Conservation (phyloP, 2,113 vertebrate species). For the Fulmarus glacialis region DNA sequence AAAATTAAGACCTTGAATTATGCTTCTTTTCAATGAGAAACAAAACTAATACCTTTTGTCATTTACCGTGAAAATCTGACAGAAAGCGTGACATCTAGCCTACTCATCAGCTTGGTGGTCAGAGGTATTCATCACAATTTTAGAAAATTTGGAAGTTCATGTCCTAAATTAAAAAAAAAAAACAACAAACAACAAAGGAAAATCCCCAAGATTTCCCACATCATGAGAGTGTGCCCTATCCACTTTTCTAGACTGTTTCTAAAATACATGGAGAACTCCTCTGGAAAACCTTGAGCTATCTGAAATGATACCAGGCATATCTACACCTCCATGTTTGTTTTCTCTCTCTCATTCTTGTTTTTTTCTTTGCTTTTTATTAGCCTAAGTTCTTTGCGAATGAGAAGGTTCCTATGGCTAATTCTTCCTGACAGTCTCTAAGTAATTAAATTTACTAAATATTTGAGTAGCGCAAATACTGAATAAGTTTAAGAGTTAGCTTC, state of each 20-base stretch:
- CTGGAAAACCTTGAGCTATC: neutral
- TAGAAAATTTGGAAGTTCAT: neutral
- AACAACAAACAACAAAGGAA: neutral
- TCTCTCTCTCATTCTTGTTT: neutral
- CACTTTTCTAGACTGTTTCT: neutral
- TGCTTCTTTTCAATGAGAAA: neutral
- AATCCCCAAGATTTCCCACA: fast-evolving
- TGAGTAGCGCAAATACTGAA: neutral
- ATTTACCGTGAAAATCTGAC: neutral
- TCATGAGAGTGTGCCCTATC: too few relatives aligned
- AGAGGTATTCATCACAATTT: neutral
- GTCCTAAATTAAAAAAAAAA: neutral
- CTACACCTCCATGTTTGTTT: neutral
- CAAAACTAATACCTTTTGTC: neutral
- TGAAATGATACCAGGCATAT: neutral
- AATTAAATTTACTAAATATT: neutral
- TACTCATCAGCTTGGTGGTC: neutral
- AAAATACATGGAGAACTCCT: neutral
- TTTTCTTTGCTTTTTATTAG: neutral
- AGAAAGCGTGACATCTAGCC: neutral
- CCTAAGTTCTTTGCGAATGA: neutral
- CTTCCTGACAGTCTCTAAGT: neutral
- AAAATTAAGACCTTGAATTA: slow-evolving; percentile 18
- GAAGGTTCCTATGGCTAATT: neutral
- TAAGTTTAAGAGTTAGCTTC: neutral